phyloP scores from a whole-genome alignment of 2,888 invertebrate genomes.

The Apamea monoglypha region DNA sequence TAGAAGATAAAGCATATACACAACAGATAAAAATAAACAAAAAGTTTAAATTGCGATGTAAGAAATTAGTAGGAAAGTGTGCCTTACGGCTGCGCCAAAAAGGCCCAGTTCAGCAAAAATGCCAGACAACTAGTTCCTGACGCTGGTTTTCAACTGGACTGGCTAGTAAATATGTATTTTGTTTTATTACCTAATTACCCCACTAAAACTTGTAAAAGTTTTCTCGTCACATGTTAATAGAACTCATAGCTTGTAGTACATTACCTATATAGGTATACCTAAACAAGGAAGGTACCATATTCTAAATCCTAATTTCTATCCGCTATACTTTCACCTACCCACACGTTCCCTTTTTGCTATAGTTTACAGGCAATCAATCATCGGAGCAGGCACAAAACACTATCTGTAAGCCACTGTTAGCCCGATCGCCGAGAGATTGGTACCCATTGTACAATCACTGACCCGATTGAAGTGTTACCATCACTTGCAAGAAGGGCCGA shows the following conservation, averaged over 20 bases:
- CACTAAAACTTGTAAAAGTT: neutral
- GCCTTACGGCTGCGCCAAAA: no score
- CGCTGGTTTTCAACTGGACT: no score
- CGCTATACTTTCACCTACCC: neutral
- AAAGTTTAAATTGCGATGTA: no score
- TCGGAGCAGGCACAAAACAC: neutral
- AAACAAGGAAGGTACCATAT: neutral
- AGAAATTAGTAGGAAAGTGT: no score
- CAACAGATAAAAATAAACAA: no score
- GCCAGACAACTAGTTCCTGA: no score
- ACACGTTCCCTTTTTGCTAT: neutral
- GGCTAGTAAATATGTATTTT: neutral
- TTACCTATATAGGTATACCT: neutral
- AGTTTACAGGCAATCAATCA: slow-evolving; percentile 14
- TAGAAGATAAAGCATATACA: no score
- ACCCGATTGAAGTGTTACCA: slow-evolving; percentile 24
- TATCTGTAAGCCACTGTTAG: slow-evolving; percentile 19
- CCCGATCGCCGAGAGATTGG: slow-evolving; percentile 10
- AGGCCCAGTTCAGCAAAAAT: no score
- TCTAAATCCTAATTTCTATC: neutral
- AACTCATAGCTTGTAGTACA: neutral
- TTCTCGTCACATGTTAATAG: neutral
- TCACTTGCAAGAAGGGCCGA: slow-evolving; percentile 1
- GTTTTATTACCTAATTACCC: neutral
- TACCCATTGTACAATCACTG: slow-evolving; percentile 31